A percentile compares a stretch with the other conserved stretches of the same genome.
Conservation (phyloP, 2,888 invertebrate species). For the Apotomis capreana region DNA sequence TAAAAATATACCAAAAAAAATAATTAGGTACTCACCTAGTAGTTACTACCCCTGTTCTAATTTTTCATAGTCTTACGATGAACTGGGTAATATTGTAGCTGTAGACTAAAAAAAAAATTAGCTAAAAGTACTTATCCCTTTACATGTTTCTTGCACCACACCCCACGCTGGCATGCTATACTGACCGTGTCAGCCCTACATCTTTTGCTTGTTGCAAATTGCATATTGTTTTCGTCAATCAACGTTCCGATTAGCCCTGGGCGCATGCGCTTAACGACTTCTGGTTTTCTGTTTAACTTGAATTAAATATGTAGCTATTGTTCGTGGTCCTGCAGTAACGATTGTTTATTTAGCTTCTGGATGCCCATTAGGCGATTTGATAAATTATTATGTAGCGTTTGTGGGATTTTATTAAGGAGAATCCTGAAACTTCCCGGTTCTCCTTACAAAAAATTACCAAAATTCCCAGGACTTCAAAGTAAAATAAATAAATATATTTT, state of each 20-base stretch:
- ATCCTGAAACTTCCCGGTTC: too few species aligned
- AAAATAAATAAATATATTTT: too few species aligned
- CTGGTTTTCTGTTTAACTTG: conserved; percentile 41
- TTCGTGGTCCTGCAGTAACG: conserved; percentile 4
- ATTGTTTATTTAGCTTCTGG: background rate
- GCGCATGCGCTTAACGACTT: conserved; percentile 38
- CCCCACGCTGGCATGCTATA: conserved; percentile 50
- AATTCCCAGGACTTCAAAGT: too few species aligned
- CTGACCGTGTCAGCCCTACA: conserved; percentile 50
- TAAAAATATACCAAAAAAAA: too few species aligned
- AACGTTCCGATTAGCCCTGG: conserved; percentile 45
- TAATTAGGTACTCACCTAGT: too few species aligned
- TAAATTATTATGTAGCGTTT: background rate
- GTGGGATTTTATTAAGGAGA: too few species aligned
- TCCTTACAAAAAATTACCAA: too few species aligned
- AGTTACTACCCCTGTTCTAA: too few species aligned
- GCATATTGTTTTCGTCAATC: conserved; percentile 54
- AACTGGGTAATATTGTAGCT: too few species aligned
- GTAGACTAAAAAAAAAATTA: too few species aligned
- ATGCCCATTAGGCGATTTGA: background rate
- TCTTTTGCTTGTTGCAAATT: conserved; percentile 55
- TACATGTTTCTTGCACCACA: conserved; percentile 28
- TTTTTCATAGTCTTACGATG: too few species aligned
- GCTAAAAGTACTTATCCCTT: too few species aligned
- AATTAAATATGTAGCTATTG: conserved; percentile 37